phyloP scores from a whole-genome alignment of 2,797 vertebrate species.

The Hoplostethus mediterraneus region DNA sequence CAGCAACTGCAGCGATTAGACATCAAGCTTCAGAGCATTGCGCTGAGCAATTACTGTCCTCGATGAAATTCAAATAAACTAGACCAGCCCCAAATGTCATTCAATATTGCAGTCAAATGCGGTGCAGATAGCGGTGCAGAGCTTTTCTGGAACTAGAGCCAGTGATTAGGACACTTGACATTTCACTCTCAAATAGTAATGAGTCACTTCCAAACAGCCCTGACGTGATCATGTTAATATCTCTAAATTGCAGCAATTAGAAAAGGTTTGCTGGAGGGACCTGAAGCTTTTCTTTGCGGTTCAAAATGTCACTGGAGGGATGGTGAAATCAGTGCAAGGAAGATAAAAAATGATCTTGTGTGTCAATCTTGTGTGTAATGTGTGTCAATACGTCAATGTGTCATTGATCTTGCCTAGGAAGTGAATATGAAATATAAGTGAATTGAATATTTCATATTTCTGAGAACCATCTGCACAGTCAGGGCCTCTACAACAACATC shows the following conservation, averaged over 20 bases:
- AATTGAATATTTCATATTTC: too few relatives aligned
- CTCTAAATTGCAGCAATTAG: constrained; percentile 80
- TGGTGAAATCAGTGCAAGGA: constrained; percentile 59
- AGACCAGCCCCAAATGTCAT: constrained; percentile 64
- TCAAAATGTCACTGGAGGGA: constrained; percentile 75
- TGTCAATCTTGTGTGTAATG: constrained; percentile 20
- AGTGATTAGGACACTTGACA: constrained; percentile 78
- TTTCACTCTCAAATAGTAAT: constrained; percentile 73
- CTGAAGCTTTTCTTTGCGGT: constrained; percentile 39
- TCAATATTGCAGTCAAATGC: constrained; percentile 13
- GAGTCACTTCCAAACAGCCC: constrained; percentile 66
- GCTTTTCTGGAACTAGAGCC: constrained; percentile 47
- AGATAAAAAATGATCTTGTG: constrained; percentile 51
- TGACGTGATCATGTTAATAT: constrained; percentile 76
- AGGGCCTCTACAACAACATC: too few relatives aligned
- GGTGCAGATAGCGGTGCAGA: constrained; percentile 18
- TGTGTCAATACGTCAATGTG: constrained; percentile 54
- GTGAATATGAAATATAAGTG: too few relatives aligned
- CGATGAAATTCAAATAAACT: constrained; percentile 55
- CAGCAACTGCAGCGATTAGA: constrained; percentile 5
- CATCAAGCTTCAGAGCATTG: constrained; percentile 4
- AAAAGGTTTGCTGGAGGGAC: constrained; percentile 61
- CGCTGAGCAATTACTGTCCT: constrained; percentile 48
- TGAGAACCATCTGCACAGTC: too few relatives aligned
- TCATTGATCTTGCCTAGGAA: constrained; percentile 7